Base-by-base conservation (phyloP, 2,797 vertebrate genomes). In the Myotis findleyi region DNA sequence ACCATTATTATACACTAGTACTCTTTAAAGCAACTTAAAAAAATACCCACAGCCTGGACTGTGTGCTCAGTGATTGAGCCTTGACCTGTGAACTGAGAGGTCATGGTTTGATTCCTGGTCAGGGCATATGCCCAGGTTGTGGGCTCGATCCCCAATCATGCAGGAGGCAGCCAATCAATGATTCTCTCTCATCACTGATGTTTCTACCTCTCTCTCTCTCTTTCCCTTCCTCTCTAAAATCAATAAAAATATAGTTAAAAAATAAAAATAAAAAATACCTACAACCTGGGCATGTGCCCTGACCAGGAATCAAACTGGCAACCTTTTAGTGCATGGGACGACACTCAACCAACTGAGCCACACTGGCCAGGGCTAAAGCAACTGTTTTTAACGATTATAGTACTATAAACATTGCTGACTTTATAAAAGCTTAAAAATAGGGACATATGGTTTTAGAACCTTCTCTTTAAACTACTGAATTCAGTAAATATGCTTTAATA, bases 381-480 rank as follows among this genome's bases (percentile, higher is more conserved):
- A 72, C 20, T 87, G 25, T 64, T 77, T 83, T 87, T 75, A 68
- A 85, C 47, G 20, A 82, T 36, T 38, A 69, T 1, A 84, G 49
- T 55, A 23, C 36, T 47, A 0, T 10, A 47, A n/a, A 83, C 6
- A 79, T 9, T 71, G 75, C 21, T 30, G 89, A 66, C 21, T 72
- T 73, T 89, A 75, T n/a, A 49, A 91, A 89, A 95, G 21, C 69
- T 64, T 91, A 51, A 87, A 79, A n/a, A 57, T 13, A 77, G 6
- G 44, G 0, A 72, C 7, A 17, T 51, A 14, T 17, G 36, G 49
- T 64, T 93, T 72, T 5, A 53, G 20, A 80, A 53, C 4, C 12
- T 89, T 57, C 44, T 64, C 8, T 69, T 14, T 64, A 30, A 68
- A 71, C 0, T 66, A 33, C 2, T 66, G n/a, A 73, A 53, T 66